Percentiles rank a stretch among this genome's conserved stretches.
These are phyloP conservation scores for Drosophila nr. fundita DNA, from an alignment of 2,888 invertebrate genomes.

Conservation along the genomic window DNA sequence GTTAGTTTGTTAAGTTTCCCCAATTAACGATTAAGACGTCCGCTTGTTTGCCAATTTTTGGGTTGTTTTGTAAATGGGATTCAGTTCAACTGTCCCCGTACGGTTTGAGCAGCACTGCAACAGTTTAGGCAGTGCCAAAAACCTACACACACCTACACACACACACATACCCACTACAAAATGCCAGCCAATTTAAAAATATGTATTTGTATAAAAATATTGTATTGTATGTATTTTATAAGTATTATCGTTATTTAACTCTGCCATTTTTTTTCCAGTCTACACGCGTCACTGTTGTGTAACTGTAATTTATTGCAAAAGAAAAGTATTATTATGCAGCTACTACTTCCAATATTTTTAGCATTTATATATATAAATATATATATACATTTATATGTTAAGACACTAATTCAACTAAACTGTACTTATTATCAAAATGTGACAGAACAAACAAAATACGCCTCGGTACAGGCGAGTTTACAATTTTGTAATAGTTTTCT, in stretches of 20 bases:
- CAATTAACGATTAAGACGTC: slow-evolving; percentile 42
- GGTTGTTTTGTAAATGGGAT: slow-evolving; percentile 47
- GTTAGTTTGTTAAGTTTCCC: slow-evolving; percentile 54
- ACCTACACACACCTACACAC: slow-evolving; percentile 12
- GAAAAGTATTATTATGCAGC: slow-evolving; percentile 75
- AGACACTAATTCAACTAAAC: slow-evolving; percentile 56
- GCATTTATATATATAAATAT: slow-evolving; percentile 50
- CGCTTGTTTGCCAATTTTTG: slow-evolving; percentile 78
- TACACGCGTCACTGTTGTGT: slow-evolving; percentile 37
- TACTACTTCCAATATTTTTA: slow-evolving; percentile 76
- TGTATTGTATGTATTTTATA: too few relatives aligned
- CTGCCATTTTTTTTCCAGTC: slow-evolving; percentile 70
- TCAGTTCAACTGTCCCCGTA: slow-evolving; percentile 65
- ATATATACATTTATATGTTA: slow-evolving; percentile 37
- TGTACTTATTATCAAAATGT: slow-evolving; percentile 66
- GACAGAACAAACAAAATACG: slow-evolving; percentile 28
- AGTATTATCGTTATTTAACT: slow-evolving; percentile 51
- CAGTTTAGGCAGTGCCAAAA: slow-evolving; percentile 16
- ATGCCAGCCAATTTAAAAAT: slow-evolving; percentile 64
- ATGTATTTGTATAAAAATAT: slow-evolving; percentile 29
- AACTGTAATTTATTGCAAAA: slow-evolving; percentile 73
- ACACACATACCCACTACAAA: slow-evolving; percentile 32
- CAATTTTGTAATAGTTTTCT: slow-evolving; percentile 66
- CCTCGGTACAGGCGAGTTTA: slow-evolving; percentile 49
- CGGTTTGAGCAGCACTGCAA: slow-evolving; percentile 22